Percentiles rank a stretch among this genome's conserved stretches.
Conservation (phyloP, 2,888 invertebrate genomes). For the Spicauda simplicius region DNA sequence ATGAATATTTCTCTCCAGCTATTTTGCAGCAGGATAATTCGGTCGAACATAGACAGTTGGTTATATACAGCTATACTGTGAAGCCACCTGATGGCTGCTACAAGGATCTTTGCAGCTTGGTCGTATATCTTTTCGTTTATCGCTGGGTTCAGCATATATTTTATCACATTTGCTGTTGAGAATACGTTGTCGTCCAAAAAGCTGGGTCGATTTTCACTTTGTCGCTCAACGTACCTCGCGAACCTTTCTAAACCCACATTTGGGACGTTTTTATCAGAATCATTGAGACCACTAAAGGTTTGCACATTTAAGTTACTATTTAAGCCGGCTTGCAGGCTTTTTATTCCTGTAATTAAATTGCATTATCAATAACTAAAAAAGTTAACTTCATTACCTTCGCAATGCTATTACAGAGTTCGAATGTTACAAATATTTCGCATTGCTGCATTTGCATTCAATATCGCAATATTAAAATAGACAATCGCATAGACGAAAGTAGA, state of each 20-base stretch:
- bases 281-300: not conserved
- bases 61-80: constrained; percentile 90
- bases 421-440: not conserved
- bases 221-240: not conserved
- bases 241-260: not conserved
- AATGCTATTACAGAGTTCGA: not conserved
- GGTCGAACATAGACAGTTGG: constrained; percentile 87
- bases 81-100: constrained; percentile 92
- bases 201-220: not conserved
- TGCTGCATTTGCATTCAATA: not conserved
- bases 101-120: constrained; percentile 90
- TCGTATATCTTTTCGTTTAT: constrained; percentile 76
- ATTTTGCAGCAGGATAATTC: constrained; percentile 89
- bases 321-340: not conserved
- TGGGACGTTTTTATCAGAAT: not conserved
- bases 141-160: not conserved
- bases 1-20: constrained; percentile 94
- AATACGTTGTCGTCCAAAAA: not conserved
- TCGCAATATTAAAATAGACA: not conserved
- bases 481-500: not conserved
- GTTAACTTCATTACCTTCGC: not conserved
- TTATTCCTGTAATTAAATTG: not conserved
- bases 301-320: not conserved
- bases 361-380: too few species aligned
- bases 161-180: not conserved